Base-by-base conservation (phyloP, 1,140 invertebrate genomes). In the Acromyrmex echinatior region DNA sequence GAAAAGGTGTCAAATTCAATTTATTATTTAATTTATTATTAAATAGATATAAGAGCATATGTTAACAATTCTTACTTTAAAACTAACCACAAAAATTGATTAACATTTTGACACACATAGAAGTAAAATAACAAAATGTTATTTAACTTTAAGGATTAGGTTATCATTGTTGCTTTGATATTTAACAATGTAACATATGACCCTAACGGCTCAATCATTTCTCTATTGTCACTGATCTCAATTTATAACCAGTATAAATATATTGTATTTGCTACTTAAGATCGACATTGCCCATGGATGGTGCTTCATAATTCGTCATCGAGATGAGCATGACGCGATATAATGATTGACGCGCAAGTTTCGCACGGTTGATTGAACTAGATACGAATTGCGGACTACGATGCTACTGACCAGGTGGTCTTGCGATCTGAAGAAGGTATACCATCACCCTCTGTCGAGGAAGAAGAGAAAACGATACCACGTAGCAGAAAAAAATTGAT, bases 311-410 rank as follows among this genome's bases (percentile, higher is more conserved):
- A 78, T 78, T 62, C 56, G 49, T 3, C 49, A 5, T 18, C 49
- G 71, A 77, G 71, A 74, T 62, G 35, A 31, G 62, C 31, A 62
- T 80, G 53, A 86, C 53, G 39, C 35, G 68, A 77, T 85, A 14
- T 77, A 82, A 73, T 39, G 56, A 56, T 58, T 74, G 80, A 35
- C 35, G 80, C 39, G 28, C 14, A 56, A 51, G 71, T 76, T 85
- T 85, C 31, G 45, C 60, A 68, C 60, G 62, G 21, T 58, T 65
- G 74, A 79, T 66, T 79, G 31, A 53, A 45, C 31, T 56, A 86
- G 49, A 45, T 53, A 45, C 81, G 70, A 58, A 62, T 62, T 74
- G 58, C 21, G 45, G 58, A 31, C 56, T 86, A 58, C 58, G 25
- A n/a, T 25, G 5, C 14, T 45, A 49, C 73, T 60, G 56, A 7